Conservation (phyloP, 2,888 invertebrate species). For the Eledone cirrhosa region DNA sequence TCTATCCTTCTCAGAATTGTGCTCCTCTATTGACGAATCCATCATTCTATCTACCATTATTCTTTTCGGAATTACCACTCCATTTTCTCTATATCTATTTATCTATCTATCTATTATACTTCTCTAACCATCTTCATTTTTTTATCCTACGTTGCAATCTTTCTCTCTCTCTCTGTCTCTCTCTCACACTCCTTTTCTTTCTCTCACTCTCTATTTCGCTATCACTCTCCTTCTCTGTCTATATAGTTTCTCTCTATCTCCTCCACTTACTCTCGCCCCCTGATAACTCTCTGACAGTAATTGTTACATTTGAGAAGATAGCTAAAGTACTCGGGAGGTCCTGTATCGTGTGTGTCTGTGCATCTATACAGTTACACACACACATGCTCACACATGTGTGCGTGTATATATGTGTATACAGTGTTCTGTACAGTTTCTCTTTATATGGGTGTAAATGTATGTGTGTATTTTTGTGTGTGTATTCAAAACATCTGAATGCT, state of each 20-base stretch:
- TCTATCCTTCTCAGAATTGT: background rate
- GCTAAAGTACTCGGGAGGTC: background rate
- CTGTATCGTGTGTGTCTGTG: background rate
- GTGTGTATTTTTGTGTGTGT: too few species aligned
- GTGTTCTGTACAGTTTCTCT: too few species aligned
- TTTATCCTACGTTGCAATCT: too few species aligned
- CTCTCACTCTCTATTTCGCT: background rate
- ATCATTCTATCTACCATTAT: background rate
- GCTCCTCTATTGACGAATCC: background rate
- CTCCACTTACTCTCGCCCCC: background rate
- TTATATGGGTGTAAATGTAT: too few species aligned
- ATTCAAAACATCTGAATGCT: too few species aligned
- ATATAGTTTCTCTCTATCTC: background rate
- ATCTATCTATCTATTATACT: background rate
- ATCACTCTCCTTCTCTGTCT: too few species aligned
- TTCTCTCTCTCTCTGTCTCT: background rate
- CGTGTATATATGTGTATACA: background rate
- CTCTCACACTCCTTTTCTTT: background rate
- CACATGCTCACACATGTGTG: background rate
- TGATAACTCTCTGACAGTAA: slow-evolving; percentile 11
- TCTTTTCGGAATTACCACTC: background rate
- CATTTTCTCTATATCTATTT: too few species aligned
- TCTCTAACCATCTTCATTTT: background rate
- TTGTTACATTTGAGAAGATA: slow-evolving; percentile 27
- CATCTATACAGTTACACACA: background rate